Evolutionary conservation across 1,140 invertebrate species (phyloP).

Genomic region (Lucilia cuprina): DNA sequence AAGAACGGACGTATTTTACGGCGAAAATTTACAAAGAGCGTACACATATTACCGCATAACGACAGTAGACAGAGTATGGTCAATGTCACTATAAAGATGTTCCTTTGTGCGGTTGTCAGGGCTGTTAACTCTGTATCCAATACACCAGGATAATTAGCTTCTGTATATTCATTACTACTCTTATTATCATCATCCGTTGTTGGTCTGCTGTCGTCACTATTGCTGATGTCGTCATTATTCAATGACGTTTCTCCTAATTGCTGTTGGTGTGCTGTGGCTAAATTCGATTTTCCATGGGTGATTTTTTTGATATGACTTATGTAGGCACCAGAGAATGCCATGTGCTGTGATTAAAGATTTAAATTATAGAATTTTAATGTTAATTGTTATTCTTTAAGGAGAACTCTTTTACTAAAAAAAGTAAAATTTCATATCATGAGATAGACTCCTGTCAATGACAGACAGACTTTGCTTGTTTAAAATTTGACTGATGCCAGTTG

Average conservation of each 20-base stretch:
- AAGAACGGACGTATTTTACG: constrained; percentile 56
- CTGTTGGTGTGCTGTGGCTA: not conserved
- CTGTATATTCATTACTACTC: not conserved
- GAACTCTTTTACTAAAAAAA: no score
- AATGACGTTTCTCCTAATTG: not conserved
- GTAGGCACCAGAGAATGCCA: constrained; percentile 7
- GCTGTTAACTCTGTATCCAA: constrained; percentile 41
- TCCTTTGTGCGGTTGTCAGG: constrained; percentile 30
- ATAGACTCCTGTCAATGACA: no score
- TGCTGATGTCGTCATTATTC: not conserved
- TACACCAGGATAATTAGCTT: constrained; percentile 41
- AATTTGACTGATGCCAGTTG: no score
- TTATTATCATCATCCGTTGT: not conserved
- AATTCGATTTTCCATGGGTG: constrained; percentile 35
- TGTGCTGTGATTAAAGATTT: not conserved
- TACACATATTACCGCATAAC: constrained; percentile 49
- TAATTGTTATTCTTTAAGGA: no score
- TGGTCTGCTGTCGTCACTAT: not conserved
- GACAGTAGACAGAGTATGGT: constrained; percentile 42
- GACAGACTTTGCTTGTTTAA: no score
- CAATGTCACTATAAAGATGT: constrained; percentile 42
- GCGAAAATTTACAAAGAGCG: constrained; percentile 50
- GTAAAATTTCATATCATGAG: no score
- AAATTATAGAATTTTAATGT: not conserved
- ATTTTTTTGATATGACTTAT: not conserved